Evolutionary conservation across 1,140 invertebrate species (phyloP).

Genomic region (Papilio polytes): DNA sequence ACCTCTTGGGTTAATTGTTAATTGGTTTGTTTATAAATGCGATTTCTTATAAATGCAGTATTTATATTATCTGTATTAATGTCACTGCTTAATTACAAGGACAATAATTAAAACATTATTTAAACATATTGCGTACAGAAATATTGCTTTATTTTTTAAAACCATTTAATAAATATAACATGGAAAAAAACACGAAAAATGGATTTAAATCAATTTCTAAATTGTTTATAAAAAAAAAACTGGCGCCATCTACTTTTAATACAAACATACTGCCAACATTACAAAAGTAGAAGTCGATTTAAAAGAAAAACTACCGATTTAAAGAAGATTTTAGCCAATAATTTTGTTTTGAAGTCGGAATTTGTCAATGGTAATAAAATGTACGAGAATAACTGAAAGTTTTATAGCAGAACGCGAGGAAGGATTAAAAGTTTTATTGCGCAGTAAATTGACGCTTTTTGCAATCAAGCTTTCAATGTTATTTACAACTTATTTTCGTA

Average conservation of each 20-base stretch:
- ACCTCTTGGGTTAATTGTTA: conserved; percentile 14
- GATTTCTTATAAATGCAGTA: neutral
- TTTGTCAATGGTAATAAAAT: conserved; percentile 14
- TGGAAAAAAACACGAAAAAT: too few relatives aligned
- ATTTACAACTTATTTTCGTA: conserved; percentile 26
- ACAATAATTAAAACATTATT: neutral
- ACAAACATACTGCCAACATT: too few relatives aligned
- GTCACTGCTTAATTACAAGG: neutral
- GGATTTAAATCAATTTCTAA: too few relatives aligned
- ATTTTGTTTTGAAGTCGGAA: neutral
- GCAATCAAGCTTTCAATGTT: conserved; percentile 16
- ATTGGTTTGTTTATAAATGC: neutral
- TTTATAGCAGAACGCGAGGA: conserved; percentile 2
- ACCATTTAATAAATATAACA: too few relatives aligned
- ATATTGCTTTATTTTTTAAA: too few relatives aligned
- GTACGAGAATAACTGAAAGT: conserved; percentile 10
- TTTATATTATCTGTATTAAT: conserved; percentile 6
- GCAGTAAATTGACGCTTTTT: conserved; percentile 18
- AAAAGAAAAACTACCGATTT: too few relatives aligned
- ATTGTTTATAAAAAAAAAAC: too few relatives aligned
- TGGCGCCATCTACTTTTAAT: too few relatives aligned
- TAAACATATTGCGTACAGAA: too few relatives aligned
- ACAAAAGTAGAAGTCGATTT: too few relatives aligned
- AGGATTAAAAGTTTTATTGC: conserved; percentile 16
- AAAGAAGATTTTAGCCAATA: neutral